A percentile compares a stretch with the other conserved stretches of the same genome.
phyloP scores from a whole-genome alignment of 2,113 vertebrate genomes.

The Melanocharis versteri region DNA sequence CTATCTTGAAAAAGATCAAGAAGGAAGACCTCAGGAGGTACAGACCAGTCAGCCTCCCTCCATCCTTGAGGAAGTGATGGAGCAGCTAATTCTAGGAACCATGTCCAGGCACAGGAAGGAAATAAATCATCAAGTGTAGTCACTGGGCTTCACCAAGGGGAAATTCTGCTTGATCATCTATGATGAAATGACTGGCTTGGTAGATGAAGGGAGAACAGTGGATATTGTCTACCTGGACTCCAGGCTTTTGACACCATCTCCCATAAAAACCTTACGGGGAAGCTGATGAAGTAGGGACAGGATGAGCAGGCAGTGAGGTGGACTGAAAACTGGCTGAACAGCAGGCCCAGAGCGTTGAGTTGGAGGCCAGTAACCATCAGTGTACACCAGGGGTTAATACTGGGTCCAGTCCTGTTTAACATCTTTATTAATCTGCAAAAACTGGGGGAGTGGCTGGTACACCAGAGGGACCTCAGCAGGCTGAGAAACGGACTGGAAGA shows the following conservation, averaged over 20 bases:
- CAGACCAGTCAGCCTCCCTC: neutral
- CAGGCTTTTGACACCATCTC: neutral
- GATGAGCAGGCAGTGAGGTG: neutral
- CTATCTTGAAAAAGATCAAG: neutral
- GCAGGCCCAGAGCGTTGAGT: neutral
- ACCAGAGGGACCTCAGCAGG: neutral
- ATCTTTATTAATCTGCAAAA: conserved; percentile 35
- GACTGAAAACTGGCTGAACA: neutral
- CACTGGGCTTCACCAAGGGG: neutral
- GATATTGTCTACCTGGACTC: neutral
- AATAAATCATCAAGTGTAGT: neutral
- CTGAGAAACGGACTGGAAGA: neutral
- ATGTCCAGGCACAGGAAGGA: neutral
- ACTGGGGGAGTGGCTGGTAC: neutral
- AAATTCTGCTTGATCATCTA: neutral
- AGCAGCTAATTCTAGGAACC: neutral
- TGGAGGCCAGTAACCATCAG: neutral
- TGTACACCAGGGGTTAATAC: neutral
- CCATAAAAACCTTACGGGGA: accelerated
- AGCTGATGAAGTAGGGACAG: neutral
- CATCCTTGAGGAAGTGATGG: neutral
- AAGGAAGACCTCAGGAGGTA: neutral
- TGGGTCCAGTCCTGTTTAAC: neutral
- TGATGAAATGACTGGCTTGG: neutral
- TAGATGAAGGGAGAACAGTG: neutral